Conservation (phyloP, 2,113 vertebrate species). For the Emberiza fucata region DNA sequence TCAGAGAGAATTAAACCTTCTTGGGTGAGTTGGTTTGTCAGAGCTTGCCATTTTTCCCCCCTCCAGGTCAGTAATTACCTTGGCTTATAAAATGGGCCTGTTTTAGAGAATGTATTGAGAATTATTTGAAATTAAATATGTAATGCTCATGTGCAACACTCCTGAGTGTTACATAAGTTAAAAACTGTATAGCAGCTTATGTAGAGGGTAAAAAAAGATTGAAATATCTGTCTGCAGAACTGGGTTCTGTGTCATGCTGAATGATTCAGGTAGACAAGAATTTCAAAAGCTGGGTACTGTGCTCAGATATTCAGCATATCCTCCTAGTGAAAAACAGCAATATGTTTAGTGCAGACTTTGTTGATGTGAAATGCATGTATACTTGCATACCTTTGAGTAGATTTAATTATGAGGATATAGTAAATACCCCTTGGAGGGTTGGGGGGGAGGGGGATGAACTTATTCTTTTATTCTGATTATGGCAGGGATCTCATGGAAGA, state of each 20-base stretch:
- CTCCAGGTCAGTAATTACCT: neutral
- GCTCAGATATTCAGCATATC: neutral
- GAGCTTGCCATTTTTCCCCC: neutral
- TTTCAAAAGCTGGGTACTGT: neutral
- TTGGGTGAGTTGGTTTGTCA: neutral
- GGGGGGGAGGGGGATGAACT: neutral
- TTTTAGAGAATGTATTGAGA: neutral
- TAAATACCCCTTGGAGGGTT: neutral
- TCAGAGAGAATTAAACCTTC: neutral
- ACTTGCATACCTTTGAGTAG: neutral
- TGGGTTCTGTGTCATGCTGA: neutral
- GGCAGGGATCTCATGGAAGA: neutral
- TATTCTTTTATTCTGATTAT: neutral
- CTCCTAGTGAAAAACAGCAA: neutral
- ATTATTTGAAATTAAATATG: neutral
- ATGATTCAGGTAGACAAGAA: neutral
- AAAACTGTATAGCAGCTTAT: neutral
- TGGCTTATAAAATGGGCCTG: neutral
- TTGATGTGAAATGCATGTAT: neutral
- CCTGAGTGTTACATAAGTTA: neutral
- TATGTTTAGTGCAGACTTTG: neutral
- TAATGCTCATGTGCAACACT: neutral
- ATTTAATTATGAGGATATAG: neutral
- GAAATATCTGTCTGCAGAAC: neutral
- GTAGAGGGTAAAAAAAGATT: neutral